Evolutionary conservation across 1,140 invertebrate species (phyloP), one percentile per base, ranked within the genome.

Genomic region (Lordiphosa mommai): DNA sequence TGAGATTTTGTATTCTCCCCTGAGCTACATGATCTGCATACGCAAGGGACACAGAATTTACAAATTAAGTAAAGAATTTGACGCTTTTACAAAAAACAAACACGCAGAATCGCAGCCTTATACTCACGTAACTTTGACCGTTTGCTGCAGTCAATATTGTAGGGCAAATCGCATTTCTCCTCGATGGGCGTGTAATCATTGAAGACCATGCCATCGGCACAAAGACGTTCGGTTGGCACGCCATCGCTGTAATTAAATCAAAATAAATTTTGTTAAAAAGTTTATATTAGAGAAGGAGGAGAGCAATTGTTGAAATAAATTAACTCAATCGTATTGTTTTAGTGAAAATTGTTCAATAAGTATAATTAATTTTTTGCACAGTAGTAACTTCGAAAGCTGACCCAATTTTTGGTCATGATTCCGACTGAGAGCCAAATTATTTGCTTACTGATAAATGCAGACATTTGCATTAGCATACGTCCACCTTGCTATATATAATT

Each of bases 171-270:
- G 79, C 96, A 97, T 79, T 96, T 96, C 88, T 96, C 96, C 52
- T 95, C 93, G 51, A 93, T 91, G 1, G 93, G 91, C 57, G 93
- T 94, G 89, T 93, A 96, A 86, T 97, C 95, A 68, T 97, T 96
- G 90, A 97, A 97, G 8, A 97, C 96, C 89, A 96, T 93, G n/a
- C 96, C 96, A 85, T 97, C 96, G 0, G 95, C 94, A 70, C 96
- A 97, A 0, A 96, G 90, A 79, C 95, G 94, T 66, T 95, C 94
- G 1, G 91, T 94, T 33, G 93, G 91, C 56, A 91, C 91, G 10
- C 94, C 92, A 65, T 93, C 91, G 74, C 93, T 90, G 89, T 6
- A 90, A 87, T 34, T 59, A 51, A 46, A 48, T 10, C 9, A 13
- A 9, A 20, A n/a, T 14, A n/a, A 40, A 9, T 4, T 9, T 20